Evolutionary conservation across 2,797 vertebrate species (phyloP), one percentile per base, ranked within the genome.

Genomic region (Salarias fasciatus): DNA sequence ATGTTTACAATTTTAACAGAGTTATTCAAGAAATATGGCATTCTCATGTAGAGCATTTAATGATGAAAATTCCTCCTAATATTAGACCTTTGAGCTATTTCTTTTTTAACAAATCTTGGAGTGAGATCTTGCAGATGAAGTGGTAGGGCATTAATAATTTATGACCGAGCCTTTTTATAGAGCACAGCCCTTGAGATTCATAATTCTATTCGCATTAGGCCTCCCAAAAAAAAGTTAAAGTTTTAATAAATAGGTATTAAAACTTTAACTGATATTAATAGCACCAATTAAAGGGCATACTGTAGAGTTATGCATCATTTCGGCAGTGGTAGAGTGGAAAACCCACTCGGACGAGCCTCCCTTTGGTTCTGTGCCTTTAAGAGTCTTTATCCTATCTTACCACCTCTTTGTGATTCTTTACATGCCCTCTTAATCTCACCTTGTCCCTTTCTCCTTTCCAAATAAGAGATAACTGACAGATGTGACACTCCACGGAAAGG

Each of bases 261-360:
- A 93, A 91, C 83, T 93, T 92, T 91, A 93, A 92, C 89, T 87
- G 88, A 89, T 90, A 93, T 93, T 93, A 92, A 92, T 92, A 91
- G 88, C 74, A 13, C 36, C 90, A 90, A 92, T 92, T 92, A 91
- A 89, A 87, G 75, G 68, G 77, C 75, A 83, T 72, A 74, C 78
- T 61, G 71, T 69, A 66, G 53, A 83, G 88, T 80, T 81, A 90
- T 92, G 89, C 79, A 88, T 92, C 85, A 89, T 83, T 88, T 89
- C 86, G 81, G 84, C 74, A 72, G 63, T 76, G 75, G 63, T 77
- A 49, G 64, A 76, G 73, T 72, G 74, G 83, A 75, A 87, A 85
- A 71, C 67, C 77, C 77, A 77, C 61, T 73, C 62, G 6, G 66
- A 53, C 80, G 77, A 77, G 67, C 45, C 74, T 77, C 69, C 69